These are phyloP conservation scores for Chanos chanos DNA, from an alignment of 2,797 vertebrate genomes.

Conservation along the genomic window DNA sequence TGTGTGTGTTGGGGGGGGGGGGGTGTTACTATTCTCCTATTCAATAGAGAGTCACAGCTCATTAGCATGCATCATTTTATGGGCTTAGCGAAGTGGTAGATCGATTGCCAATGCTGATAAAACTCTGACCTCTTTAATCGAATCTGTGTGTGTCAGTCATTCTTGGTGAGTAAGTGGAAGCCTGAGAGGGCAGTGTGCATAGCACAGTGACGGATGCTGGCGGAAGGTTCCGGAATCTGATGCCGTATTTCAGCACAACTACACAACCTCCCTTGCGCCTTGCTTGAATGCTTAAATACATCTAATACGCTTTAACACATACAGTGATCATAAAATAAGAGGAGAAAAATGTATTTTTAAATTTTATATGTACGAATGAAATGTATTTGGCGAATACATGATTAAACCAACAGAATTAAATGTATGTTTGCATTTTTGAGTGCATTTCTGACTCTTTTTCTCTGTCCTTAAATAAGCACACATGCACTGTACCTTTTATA, in stretches of 20 bases:
- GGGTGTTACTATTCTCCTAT: constrained; percentile 19
- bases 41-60: constrained; percentile 38
- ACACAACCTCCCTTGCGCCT: too few species aligned
- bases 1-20: background rate
- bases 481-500: constrained; percentile 11
- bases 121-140: constrained; percentile 55
- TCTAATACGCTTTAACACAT: too few species aligned
- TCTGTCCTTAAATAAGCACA: background rate
- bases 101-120: constrained; percentile 56
- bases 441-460: background rate
- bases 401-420: background rate
- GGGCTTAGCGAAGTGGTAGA: constrained; percentile 40
- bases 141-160: constrained; percentile 56
- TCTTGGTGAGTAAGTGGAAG: constrained; percentile 39
- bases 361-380: too few species aligned
- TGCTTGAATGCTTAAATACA: too few species aligned
- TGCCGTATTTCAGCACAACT: too few species aligned
- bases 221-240: constrained; percentile 1
- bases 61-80: constrained; percentile 59
- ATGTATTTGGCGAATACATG: too few species aligned
- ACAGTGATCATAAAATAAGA: too few species aligned
- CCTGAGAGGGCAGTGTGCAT: constrained; percentile 1
- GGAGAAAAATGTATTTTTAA: constrained; percentile 20
- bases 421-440: background rate
- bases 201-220: background rate